These are phyloP conservation scores for Drosophila biarmipes DNA, from an alignment of 1,140 invertebrate genomes.

Conservation along the genomic window DNA sequence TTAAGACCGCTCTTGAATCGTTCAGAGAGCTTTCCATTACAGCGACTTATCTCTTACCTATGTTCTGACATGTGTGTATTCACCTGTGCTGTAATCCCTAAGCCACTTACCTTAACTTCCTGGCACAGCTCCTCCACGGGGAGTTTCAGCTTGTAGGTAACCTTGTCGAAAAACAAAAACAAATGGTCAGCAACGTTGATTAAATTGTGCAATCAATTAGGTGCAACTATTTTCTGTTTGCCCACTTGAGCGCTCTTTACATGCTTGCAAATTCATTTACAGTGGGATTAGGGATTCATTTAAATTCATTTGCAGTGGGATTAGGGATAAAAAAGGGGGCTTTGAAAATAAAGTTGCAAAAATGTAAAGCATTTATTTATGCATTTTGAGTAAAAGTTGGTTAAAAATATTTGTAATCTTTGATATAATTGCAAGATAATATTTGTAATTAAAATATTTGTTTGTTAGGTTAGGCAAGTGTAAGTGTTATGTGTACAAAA, in stretches of 20 bases:
- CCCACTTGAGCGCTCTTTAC: not conserved
- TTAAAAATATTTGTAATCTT: too few relatives aligned
- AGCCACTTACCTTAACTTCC: slow-evolving; percentile 91
- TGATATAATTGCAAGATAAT: too few relatives aligned
- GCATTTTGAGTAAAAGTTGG: too few relatives aligned
- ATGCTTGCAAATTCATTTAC: slow-evolving; percentile 4
- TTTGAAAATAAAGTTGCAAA: too few relatives aligned
- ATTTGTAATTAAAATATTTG: too few relatives aligned
- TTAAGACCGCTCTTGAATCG: slow-evolving; percentile 7
- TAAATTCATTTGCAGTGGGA: slow-evolving; percentile 7
- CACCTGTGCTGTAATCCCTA: slow-evolving; percentile 6
- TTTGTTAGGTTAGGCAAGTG: too few relatives aligned
- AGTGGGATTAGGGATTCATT: too few relatives aligned
- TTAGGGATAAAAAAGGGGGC: too few relatives aligned
- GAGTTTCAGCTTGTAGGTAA: slow-evolving; percentile 90
- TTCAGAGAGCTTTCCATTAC: slow-evolving; percentile 18
- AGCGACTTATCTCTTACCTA: not conserved
- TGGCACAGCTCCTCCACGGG: slow-evolving; percentile 92
- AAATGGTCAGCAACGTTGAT: slow-evolving; percentile 45
- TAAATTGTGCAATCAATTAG: slow-evolving; percentile 51
- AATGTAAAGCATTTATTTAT: too few relatives aligned
- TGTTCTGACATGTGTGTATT: not conserved
- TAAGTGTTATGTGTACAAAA: too few relatives aligned
- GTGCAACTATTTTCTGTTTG: slow-evolving; percentile 14
- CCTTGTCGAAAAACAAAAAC: slow-evolving; percentile 53